Base-by-base conservation (phyloP, 2,113 vertebrate genomes). In the Hyla sarda region DNA sequence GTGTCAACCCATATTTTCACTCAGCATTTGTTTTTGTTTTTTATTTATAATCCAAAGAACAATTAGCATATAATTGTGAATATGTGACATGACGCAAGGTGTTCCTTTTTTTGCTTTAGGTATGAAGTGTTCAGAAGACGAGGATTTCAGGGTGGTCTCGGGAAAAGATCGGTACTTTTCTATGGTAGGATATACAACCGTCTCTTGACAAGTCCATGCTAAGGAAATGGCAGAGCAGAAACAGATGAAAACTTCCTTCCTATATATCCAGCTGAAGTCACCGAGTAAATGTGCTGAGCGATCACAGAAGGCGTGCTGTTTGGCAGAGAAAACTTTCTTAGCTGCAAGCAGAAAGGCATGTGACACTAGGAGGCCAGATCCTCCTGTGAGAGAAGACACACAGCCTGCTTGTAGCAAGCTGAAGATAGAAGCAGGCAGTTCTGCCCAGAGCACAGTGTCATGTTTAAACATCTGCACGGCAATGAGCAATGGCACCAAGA, bases 221-320 rank as follows among this genome's bases (percentile, higher is more conserved):
- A 62, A 90, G 91, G 91, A 92, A 92, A 93, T 91, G 90, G 92
- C 83, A 88, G 89, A 92, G 90, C 90, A 91, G 87, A 90, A 91
- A 88, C 88, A 90, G 88, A 90, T 90, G 87, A 93, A 93, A 88
- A 92, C 90, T 92, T 93, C 92, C 91, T 93, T 92, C 92, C 92
- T 91, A 77, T 91, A 88, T 74, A 89, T 93, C 83, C 87, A 90
- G 89, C 89, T 93, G 76, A 90, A 90, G 87, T 90, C 89, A 54
- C 90, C 90, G 77, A 89, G 87, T 77, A 92, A 90, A 88, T 77
- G 65, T 83, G 84, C 84, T 78, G 79, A 87, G 83, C 84, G 37
- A 58, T 84, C 82, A 82, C 47, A 85, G 80, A 60, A 73, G 72
- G 79, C 75, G 78, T 83, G 71, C 34, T 48, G 77, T 76, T 48